Conservation (phyloP, 2,888 invertebrate genomes). For the Ectropis crepuscularia region DNA sequence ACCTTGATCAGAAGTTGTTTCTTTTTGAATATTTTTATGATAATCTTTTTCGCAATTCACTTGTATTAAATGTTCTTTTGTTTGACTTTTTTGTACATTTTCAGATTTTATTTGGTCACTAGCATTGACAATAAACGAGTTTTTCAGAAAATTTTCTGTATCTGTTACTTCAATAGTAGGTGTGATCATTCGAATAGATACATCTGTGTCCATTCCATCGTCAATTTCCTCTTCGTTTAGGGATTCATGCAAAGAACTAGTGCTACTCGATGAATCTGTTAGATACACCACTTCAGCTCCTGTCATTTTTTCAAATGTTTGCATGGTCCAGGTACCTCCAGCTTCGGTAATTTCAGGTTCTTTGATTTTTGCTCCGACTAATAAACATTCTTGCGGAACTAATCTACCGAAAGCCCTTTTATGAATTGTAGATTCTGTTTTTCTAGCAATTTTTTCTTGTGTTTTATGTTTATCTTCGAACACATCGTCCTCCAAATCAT, state of each 20-base stretch:
- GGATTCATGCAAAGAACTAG: constrained; percentile 84
- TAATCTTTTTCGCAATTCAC: constrained; percentile 32
- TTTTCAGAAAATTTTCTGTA: constrained; percentile 72
- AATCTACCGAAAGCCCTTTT: constrained; percentile 64
- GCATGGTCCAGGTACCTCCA: constrained; percentile 82
- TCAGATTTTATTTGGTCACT: constrained; percentile 24
- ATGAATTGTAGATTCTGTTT: constrained; percentile 52
- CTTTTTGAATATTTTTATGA: constrained; percentile 14
- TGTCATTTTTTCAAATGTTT: constrained; percentile 79
- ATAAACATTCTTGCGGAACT: constrained; percentile 78
- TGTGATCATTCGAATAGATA: constrained; percentile 77
- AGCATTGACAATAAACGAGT: constrained; percentile 54
- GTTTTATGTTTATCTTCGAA: constrained; percentile 68
- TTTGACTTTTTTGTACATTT: constrained; percentile 9
- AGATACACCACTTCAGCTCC: constrained; percentile 89
- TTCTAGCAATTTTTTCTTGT: constrained; percentile 49
- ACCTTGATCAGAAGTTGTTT: constrained; percentile 24
- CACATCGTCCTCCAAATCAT: constrained; percentile 81
- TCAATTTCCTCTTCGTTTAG: constrained; percentile 71
- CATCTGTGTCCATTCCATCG: constrained; percentile 76
- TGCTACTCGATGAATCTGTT: constrained; percentile 87
- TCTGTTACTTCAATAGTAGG: constrained; percentile 81
- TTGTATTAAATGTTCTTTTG: constrained; percentile 32
- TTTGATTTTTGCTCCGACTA: constrained; percentile 86
- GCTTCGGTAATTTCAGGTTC: constrained; percentile 84